Conservation (phyloP, 2,797 vertebrate species). For the Liasis olivaceus region DNA sequence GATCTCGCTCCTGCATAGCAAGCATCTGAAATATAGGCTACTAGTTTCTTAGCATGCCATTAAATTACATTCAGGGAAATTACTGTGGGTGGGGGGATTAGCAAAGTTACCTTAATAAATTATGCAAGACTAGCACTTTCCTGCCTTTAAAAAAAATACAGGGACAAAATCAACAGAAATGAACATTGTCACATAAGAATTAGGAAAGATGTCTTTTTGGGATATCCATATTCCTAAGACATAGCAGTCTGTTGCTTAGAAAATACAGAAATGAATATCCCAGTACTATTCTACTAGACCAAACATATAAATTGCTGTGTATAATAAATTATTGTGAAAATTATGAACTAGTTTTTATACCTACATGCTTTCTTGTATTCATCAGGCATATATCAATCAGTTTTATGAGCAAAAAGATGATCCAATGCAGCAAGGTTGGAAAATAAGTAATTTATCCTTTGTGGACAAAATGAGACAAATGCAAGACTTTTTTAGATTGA, state of each 20-base stretch:
- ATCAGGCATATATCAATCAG: slow-evolving; percentile 83
- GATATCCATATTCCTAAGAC: too few species aligned
- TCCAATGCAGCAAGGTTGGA: slow-evolving; percentile 63
- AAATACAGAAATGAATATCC: neutral
- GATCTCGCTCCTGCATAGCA: too few species aligned
- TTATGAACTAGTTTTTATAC: neutral
- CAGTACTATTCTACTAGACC: neutral
- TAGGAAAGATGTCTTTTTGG: too few species aligned
- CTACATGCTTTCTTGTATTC: neutral
- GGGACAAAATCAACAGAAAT: too few species aligned
- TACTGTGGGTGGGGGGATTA: too few species aligned
- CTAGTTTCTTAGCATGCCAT: too few species aligned
- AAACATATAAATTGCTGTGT: neutral
- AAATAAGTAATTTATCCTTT: slow-evolving; percentile 52
- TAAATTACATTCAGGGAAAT: too few species aligned
- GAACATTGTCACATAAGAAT: too few species aligned
- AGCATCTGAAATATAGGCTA: too few species aligned
- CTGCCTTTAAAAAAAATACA: too few species aligned
- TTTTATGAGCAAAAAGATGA: slow-evolving; percentile 79
- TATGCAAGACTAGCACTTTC: too few species aligned
- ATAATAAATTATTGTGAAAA: neutral
- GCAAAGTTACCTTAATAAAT: too few species aligned
- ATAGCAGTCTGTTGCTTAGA: neutral
- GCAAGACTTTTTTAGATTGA: slow-evolving; percentile 86
- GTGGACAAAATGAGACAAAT: slow-evolving; percentile 83